Conservation (phyloP, 2,797 vertebrate genomes). For the Erithacus rubecula region DNA sequence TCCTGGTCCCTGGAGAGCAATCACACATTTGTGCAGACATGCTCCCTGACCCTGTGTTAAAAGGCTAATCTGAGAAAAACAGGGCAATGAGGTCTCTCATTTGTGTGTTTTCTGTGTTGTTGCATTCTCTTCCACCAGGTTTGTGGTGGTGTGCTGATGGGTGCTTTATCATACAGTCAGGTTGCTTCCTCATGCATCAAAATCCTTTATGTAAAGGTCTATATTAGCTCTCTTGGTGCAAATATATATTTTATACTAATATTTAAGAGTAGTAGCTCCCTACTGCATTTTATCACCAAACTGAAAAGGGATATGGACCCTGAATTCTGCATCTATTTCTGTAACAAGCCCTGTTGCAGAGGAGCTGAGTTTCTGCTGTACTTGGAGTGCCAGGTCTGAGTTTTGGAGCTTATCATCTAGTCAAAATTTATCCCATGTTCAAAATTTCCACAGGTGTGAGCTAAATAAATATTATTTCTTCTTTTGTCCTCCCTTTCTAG, state of each 20-base stretch:
- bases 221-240: background rate
- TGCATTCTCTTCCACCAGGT: background rate
- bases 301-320: background rate
- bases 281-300: background rate
- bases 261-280: background rate
- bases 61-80: background rate
- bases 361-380: background rate
- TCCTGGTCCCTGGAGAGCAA: background rate
- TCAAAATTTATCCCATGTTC: background rate
- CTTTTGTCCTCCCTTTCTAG: background rate
- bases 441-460: background rate
- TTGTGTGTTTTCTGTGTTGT: background rate
- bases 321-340: background rate
- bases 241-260: background rate
- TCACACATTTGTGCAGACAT: background rate
- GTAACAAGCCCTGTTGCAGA: background rate
- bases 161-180: background rate
- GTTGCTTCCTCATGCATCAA: background rate
- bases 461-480: background rate
- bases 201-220: background rate
- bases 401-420: background rate
- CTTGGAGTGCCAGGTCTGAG: background rate
- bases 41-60: background rate
- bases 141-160: background rate
- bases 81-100: background rate